Conservation (phyloP, 1,140 invertebrate species). For the Trachelipus rathkii region DNA sequence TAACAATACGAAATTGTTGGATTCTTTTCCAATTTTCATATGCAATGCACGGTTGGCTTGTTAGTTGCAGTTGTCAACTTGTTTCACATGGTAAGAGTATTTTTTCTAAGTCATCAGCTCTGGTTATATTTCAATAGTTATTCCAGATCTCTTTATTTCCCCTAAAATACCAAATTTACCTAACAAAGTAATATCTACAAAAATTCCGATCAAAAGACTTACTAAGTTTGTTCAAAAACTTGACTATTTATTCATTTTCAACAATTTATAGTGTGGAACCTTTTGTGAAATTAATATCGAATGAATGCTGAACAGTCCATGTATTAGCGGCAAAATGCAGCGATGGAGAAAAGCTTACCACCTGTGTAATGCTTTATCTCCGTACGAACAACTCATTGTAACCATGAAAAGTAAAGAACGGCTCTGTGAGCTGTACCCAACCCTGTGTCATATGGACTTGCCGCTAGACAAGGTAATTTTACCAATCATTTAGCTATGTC, state of each 20-base stretch:
- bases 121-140: too few relatives aligned
- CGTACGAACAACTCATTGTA: slow-evolving; percentile 79
- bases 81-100: slow-evolving; percentile 44
- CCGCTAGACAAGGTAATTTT: slow-evolving; percentile 61
- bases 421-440: slow-evolving; percentile 63
- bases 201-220: too few relatives aligned
- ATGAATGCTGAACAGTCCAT: slow-evolving; percentile 81
- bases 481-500: too few relatives aligned
- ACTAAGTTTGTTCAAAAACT: too few relatives aligned
- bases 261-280: slow-evolving; percentile 56
- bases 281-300: slow-evolving; percentile 82
- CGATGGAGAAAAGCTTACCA: slow-evolving; percentile 56
- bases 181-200: too few relatives aligned
- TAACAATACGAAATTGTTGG: slow-evolving; percentile 60
- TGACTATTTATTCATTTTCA: too few relatives aligned
- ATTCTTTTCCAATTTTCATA: slow-evolving; percentile 47
- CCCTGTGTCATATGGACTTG: slow-evolving; percentile 81
- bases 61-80: slow-evolving; percentile 74
- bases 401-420: slow-evolving; percentile 78
- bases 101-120: neutral
- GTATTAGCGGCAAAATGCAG: slow-evolving; percentile 66
- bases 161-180: too few relatives aligned
- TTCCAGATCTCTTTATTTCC: too few relatives aligned
- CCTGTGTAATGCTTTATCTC: slow-evolving; percentile 62
- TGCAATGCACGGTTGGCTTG: slow-evolving; percentile 57